These are phyloP conservation scores for Latrodectus geometricus DNA, from an alignment of 1,140 invertebrate species.

Conservation along the genomic window DNA sequence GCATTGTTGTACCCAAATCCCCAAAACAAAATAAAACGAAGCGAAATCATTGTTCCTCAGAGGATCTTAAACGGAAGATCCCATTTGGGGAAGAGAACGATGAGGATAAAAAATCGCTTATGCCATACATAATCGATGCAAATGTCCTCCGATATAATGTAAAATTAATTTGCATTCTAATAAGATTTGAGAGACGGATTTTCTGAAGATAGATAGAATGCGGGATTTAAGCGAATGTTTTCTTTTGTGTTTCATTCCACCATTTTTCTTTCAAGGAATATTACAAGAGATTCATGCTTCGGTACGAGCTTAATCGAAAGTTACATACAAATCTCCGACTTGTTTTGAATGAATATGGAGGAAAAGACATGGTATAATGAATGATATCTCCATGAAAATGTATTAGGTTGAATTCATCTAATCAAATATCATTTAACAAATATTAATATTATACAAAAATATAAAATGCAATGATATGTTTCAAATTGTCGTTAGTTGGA, in stretches of 20 bases:
- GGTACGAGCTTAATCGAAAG: too few species aligned
- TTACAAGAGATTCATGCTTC: too few species aligned
- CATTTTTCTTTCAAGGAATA: background rate
- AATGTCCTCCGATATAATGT: constrained; percentile 42
- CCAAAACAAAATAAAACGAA: constrained; percentile 6
- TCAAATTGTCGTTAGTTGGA: too few species aligned
- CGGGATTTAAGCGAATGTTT: background rate
- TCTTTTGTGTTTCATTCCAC: background rate
- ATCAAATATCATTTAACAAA: too few species aligned
- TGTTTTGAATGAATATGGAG: too few species aligned
- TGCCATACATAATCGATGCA: constrained; percentile 47
- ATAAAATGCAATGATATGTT: too few species aligned
- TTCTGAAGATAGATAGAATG: background rate
- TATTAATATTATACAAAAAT: too few species aligned
- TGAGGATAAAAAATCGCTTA: constrained; percentile 46
- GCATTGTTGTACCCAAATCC: constrained; percentile 6
- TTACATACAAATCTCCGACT: too few species aligned
- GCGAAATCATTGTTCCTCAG: constrained; percentile 25
- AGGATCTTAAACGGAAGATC: background rate
- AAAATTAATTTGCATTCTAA: constrained; percentile 60
- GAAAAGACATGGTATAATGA: too few species aligned
- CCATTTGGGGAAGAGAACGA: background rate
- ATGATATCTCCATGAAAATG: too few species aligned
- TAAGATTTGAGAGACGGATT: constrained; percentile 32
- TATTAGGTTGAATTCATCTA: too few species aligned